Base-by-base conservation (phyloP, 1,140 invertebrate genomes). In the Leucophenga varia region DNA sequence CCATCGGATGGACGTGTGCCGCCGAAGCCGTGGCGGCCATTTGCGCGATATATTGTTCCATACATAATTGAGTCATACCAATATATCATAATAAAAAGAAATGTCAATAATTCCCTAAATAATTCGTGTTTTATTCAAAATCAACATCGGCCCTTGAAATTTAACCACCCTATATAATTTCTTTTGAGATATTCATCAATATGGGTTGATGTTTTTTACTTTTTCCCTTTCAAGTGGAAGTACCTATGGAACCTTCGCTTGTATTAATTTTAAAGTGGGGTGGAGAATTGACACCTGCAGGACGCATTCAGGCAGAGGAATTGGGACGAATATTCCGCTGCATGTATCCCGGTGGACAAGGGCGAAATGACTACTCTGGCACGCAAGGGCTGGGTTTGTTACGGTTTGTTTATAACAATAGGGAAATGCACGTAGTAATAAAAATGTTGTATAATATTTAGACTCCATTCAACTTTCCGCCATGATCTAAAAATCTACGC, bases 401-500 rank as follows among this genome's bases (percentile, higher is more conserved):
- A 3, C 78, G 95, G 72, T 67, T 17, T 6, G 35, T 43, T 3
- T 30, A 30, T 30, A 30, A 8, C n/a, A 8, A 9, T 30, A 30
- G n/a, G n/a, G 8, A 30, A 30, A 30, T 30, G n/a, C n/a, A 30
- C 28, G 8, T 30, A 30, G 8, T 8, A 9, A 30, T 9, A 18
- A 22, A 14, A 10, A 80, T 98, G n/a, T n/a, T n/a, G n/a, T n/a
- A n/a, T n/a, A n/a, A n/a, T n/a, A n/a, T n/a, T n/a, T 1, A 83
- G 97, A 20, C 79, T 99, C 1, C 97, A 99, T 76, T 97, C 94
- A 2, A 99, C 97, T 0, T 99, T 96, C 76, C 85, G 97, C 2
- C 97, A 99, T 76, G 97, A 99, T 76, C 80, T 99, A 14, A 99
- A 99, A 79, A 99, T 99, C 49, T 99, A 99, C 78, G 96, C 97